Base-by-base conservation (phyloP, 1,140 invertebrate genomes). In the Neodiprion lecontei region DNA sequence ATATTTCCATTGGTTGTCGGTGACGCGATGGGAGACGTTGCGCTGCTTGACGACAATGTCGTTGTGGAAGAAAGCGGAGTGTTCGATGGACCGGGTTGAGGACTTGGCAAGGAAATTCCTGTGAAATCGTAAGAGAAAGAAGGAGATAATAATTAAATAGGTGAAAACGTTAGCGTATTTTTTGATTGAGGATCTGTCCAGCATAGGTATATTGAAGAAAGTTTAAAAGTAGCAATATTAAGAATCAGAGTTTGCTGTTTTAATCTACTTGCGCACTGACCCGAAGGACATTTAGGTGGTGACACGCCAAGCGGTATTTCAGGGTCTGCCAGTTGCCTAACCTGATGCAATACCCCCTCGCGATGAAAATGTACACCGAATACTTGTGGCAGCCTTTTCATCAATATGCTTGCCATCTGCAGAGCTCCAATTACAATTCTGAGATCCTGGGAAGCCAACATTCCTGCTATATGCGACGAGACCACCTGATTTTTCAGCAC, bases 341-440 rank as follows among this genome's bases (percentile, higher is more conserved):
- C 93, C 89, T 98, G 96, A 89, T 98, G 96, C 86, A 98, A 92
- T 9, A 98, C 97, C 74, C 96, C 98, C 90, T 99, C 97, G 76
- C 97, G 92, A 53, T 96, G 92, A 85, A 99, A 99, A 89, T 98
- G 97, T 65, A 97, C 93, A 67, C 94, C 94, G 90, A 99, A 99
- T 48, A 98, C 93, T 79, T 98, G 95, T 4, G 97, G 96, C 75
- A 99, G 87, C 82, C 98, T 97, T 84, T 97, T 94, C 96, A 99
- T 98, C 17, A 99, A 87, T 78, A 99, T 97, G 85, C 97, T 96
- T 17, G 96, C 96, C 92, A 99, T 96, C 89, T 99, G 98, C 65
- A 99, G 88, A n/a, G 97, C 97, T 72, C 96, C 96, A 69, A 99
- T 97, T 28, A 99, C 97, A 80, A 99, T 98, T 82, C 97, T 93